These are phyloP conservation scores for Coptotermes formosanus DNA, from an alignment of 1,140 invertebrate species.

Conservation along the genomic window DNA sequence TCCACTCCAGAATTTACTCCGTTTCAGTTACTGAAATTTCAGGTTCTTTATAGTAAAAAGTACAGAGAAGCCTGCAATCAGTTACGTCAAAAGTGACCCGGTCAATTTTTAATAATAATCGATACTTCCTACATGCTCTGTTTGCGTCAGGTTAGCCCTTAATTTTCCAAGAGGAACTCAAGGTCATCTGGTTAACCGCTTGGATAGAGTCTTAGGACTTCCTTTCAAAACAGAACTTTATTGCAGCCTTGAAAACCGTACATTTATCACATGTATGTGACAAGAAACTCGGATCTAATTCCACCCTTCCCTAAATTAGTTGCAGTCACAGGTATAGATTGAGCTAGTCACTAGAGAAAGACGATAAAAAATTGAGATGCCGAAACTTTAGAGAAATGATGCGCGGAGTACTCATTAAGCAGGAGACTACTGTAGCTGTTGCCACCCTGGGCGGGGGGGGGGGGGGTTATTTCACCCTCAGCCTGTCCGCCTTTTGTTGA, in stretches of 20 bases:
- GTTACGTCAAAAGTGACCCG: too few species aligned
- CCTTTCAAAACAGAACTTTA: not conserved
- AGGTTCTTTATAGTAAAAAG: too few species aligned
- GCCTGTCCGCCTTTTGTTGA: not conserved
- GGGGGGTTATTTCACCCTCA: not conserved
- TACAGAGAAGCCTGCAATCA: too few species aligned
- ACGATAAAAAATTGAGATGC: slow-evolving; percentile 2
- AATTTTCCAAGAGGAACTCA: not conserved
- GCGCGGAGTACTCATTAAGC: not conserved
- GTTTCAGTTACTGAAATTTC: too few species aligned
- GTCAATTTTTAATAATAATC: too few species aligned
- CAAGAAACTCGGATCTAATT: not conserved
- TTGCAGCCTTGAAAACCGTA: not conserved
- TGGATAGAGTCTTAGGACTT: not conserved
- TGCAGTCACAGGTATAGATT: not conserved
- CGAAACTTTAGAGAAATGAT: slow-evolving; percentile 17
- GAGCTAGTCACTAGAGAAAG: not conserved
- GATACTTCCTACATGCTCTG: not conserved
- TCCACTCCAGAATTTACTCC: too few species aligned
- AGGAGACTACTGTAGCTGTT: not conserved
- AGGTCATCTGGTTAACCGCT: slow-evolving; percentile 4
- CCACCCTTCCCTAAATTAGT: not conserved
- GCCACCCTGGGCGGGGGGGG: not conserved
- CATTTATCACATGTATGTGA: not conserved
- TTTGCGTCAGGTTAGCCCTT: not conserved